Conservation (phyloP, 1,140 invertebrate genomes). For the Camponotus floridanus region DNA sequence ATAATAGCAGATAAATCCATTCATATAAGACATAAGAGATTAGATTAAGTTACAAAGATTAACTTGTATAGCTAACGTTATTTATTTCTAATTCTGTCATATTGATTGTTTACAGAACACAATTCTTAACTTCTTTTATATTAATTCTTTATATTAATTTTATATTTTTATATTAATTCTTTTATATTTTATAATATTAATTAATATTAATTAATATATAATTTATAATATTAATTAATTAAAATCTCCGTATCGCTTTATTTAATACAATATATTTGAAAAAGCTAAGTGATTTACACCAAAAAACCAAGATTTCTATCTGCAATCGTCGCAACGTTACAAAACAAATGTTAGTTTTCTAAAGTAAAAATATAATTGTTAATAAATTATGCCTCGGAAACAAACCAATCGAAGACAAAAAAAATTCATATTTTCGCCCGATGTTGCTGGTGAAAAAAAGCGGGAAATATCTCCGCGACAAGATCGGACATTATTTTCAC, state of each 20-base stretch:
- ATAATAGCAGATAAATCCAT: slow-evolving; percentile 3
- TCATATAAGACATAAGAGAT: slow-evolving; percentile 4
- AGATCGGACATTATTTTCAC: slow-evolving; percentile 61
- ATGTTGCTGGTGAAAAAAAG: slow-evolving; percentile 35
- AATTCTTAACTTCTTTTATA: neutral
- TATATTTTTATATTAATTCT: no score
- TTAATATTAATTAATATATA: neutral
- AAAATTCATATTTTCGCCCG: slow-evolving; percentile 39
- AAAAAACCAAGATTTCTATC: neutral
- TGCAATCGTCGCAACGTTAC: neutral
- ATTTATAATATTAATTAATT: neutral
- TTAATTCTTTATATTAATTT: no score
- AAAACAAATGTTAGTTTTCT: neutral
- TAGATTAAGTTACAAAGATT: slow-evolving; percentile 8
- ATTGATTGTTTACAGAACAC: neutral
- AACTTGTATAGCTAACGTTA: slow-evolving; percentile 5
- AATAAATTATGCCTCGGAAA: slow-evolving; percentile 3
- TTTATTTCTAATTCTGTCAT: neutral
- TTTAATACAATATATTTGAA: neutral
- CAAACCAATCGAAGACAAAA: neutral
- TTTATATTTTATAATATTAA: neutral
- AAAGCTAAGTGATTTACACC: neutral
- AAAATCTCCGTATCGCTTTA: neutral
- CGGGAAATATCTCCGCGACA: slow-evolving; percentile 7
- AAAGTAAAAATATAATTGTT: slow-evolving; percentile 10